These are phyloP conservation scores for Drosophila littoralis DNA, from an alignment of 1,140 invertebrate genomes.

Conservation along the genomic window DNA sequence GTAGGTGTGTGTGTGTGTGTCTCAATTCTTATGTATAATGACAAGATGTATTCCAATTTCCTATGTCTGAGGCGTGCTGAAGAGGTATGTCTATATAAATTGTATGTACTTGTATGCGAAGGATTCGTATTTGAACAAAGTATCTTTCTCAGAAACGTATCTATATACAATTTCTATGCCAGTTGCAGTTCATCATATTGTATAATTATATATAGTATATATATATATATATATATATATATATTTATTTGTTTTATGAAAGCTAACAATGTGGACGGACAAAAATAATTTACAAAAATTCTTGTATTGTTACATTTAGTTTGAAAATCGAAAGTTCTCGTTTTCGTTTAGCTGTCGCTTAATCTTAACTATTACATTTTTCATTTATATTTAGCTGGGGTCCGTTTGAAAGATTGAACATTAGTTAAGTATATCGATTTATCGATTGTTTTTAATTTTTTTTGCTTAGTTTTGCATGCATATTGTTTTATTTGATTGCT, in stretches of 20 bases:
- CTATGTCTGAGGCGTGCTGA: conserved; percentile 53
- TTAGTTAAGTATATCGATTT: conserved; percentile 38
- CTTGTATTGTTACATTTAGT: conserved; percentile 82
- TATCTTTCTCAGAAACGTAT: background rate
- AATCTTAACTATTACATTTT: conserved; percentile 9
- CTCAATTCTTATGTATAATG: conserved; percentile 18
- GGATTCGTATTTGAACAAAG: conserved; percentile 10
- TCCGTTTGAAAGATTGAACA: conserved; percentile 39
- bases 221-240: conserved; percentile 59
- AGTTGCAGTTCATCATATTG: conserved; percentile 2
- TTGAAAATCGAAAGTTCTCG: conserved; percentile 50
- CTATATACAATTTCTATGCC: conserved; percentile 28
- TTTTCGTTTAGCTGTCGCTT: conserved; percentile 16
- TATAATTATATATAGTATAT: conserved; percentile 41
- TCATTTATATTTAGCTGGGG: conserved; percentile 18
- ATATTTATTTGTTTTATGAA: conserved; percentile 74
- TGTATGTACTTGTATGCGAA: conserved; percentile 35
- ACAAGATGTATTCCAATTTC: conserved; percentile 32
- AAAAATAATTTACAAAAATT: conserved; percentile 84
- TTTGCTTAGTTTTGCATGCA: conserved; percentile 38
- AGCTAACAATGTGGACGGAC: conserved; percentile 84
- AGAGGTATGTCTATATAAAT: conserved; percentile 68
- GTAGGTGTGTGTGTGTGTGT: conserved; percentile 17
- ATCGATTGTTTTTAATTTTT: background rate
- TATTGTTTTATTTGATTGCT: conserved; percentile 43